Base-by-base conservation (phyloP, 1,140 invertebrate species). In the Rhizoglyphus robini region DNA sequence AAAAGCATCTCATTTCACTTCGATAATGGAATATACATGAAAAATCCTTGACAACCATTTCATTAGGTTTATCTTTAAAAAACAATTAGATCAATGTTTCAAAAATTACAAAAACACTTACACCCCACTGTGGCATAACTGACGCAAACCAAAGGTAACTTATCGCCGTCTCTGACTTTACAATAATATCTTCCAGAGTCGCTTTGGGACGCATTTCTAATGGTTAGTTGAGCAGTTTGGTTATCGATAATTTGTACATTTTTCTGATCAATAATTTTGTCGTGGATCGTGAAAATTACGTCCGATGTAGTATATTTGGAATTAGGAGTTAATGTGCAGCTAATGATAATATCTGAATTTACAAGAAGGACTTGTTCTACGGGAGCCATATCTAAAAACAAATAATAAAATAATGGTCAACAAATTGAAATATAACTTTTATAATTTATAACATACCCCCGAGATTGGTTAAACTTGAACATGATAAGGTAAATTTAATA, bases 131-230 rank as follows among this genome's bases (percentile, higher is more conserved):
- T 3, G 15, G 15, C 58, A n/a, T 60, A 29, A 60, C 58, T 60
- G 15, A 29, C n/a, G 30, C 58, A 60, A 23, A 60, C 36, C 3
- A 29, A 32, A 34, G 2, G 1, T 29, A 23, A n/a, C 15, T 60
- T 29, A 51, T 25, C 1, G 48, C 20, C 15, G 36, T 60, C 15
- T 3, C 29, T 34, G 29, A 32, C 15, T 32, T 32, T 32, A 23
- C 58, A 54, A 32, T 54, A 54, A 23, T 54, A 54, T 54, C 51
- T 8, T 54, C 51, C 51, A 54, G 51, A 54, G 23, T 54, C 8
- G 23, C 23, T 5, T 54, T 25, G 8, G 8, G 23, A 8, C 15
- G 51, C 51, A 15, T 54, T 25, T 20, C 8, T 8, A 8, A 54
- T 8, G 8, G 20, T 54, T 32, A 54, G 20, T 32, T 54, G 51